These are phyloP conservation scores for Coelopa frigida DNA, from an alignment of 1,140 invertebrate species.

Conservation along the genomic window DNA sequence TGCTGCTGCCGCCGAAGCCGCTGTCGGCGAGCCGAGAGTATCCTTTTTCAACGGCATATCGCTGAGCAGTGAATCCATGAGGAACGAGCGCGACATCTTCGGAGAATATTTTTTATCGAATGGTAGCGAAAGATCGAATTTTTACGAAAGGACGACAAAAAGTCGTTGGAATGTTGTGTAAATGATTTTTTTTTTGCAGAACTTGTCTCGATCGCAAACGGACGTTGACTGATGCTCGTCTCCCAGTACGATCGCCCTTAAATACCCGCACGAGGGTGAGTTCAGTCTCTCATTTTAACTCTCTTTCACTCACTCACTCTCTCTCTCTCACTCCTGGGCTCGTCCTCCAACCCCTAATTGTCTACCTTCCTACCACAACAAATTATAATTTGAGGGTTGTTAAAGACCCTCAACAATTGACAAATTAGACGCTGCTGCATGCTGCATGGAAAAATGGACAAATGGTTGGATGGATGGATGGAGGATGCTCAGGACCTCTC, in stretches of 20 bases:
- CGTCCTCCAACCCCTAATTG: not conserved
- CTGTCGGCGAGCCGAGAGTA: conserved; percentile 31
- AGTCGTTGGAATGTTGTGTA: too few relatives aligned
- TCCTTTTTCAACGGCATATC: conserved; percentile 52
- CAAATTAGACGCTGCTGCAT: conserved; percentile 5
- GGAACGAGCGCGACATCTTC: conserved; percentile 65
- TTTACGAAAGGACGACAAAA: too few relatives aligned
- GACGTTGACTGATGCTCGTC: conserved; percentile 32
- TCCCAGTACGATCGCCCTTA: conserved; percentile 11
- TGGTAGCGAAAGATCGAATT: too few relatives aligned
- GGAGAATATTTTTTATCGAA: not conserved
- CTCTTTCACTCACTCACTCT: too few relatives aligned
- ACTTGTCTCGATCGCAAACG: conserved; percentile 28
- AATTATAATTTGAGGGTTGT: conserved; percentile 36
- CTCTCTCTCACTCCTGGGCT: conserved; percentile 11
- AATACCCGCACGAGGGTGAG: conserved; percentile 18
- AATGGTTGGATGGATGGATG: too few relatives aligned
- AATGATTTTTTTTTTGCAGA: conserved; percentile 2
- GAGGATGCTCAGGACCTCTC: too few relatives aligned
- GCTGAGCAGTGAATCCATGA: conserved; percentile 65
- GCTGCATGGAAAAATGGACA: too few relatives aligned
- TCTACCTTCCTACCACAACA: conserved; percentile 16
- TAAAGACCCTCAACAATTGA: conserved; percentile 12
- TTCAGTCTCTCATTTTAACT: too few relatives aligned
- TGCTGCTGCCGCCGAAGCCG: conserved; percentile 9